Evolutionary conservation across 1,140 invertebrate genomes (phyloP).

Genomic region (Sitobion miscanthi): DNA sequence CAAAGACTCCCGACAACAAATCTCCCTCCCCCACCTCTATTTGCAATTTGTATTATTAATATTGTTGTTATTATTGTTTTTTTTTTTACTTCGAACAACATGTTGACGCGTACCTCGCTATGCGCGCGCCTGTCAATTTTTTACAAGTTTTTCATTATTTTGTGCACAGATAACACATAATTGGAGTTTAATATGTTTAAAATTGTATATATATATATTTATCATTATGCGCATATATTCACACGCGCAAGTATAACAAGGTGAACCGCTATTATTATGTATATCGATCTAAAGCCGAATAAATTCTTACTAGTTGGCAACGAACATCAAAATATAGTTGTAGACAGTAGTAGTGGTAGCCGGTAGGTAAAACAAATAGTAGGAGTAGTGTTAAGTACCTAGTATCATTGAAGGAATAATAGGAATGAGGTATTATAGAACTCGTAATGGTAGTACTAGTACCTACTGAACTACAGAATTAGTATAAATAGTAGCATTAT

Average conservation of each 20-base stretch:
- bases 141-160: background rate
- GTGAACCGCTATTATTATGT: background rate
- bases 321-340: background rate
- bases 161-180: background rate
- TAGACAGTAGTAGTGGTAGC: background rate
- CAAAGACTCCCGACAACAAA: background rate
- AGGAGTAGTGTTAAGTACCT: background rate
- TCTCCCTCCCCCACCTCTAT: background rate
- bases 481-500: background rate
- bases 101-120: background rate
- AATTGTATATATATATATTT: background rate
- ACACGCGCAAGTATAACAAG: slow-evolving; percentile 13
- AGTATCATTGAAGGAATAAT: background rate
- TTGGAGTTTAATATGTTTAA: background rate
- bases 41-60: slow-evolving; percentile 17
- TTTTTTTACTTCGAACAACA: background rate
- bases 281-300: background rate
- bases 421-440: background rate
- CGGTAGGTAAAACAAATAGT: background rate
- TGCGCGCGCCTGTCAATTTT: background rate
- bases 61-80: slow-evolving; percentile 17
- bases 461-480: too few species aligned
- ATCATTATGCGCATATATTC: background rate
- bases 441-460: background rate
- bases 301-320: background rate